Percentiles rank a stretch among this genome's conserved stretches.
phyloP scores from a whole-genome alignment of 2,113 vertebrate genomes.

The Coregonus clupeaformis region DNA sequence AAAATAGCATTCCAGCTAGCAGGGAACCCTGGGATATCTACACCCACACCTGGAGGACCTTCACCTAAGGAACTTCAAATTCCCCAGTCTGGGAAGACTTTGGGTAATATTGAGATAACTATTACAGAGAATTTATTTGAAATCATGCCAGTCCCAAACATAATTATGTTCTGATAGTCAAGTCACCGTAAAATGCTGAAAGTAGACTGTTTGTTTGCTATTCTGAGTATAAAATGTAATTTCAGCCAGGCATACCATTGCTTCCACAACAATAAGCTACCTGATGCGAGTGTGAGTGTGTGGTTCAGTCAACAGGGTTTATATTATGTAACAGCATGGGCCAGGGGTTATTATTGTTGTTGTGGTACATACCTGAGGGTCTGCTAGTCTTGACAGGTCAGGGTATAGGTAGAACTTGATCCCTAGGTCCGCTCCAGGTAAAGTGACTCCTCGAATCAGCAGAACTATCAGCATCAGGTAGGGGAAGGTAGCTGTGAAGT shows the following conservation, averaged over 20 bases:
- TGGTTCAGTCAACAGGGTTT: neutral
- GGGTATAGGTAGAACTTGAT: slow-evolving; percentile 93
- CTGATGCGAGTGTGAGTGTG: neutral
- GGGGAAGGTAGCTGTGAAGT: slow-evolving; percentile 91
- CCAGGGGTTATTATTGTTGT: neutral
- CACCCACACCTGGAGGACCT: slow-evolving; percentile 35
- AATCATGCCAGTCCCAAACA: no score
- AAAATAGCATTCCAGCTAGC: slow-evolving; percentile 35
- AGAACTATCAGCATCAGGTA: slow-evolving; percentile 92
- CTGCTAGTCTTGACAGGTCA: slow-evolving; percentile 83
- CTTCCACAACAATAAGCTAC: no score
- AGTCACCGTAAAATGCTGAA: neutral
- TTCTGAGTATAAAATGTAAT: neutral
- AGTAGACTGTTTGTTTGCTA: neutral
- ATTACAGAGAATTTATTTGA: neutral
- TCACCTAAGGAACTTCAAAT: neutral
- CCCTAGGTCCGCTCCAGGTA: slow-evolving; percentile 85
- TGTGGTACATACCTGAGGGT: slow-evolving; percentile 83
- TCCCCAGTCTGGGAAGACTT: neutral
- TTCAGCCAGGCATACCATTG: neutral
- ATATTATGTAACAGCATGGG: neutral
- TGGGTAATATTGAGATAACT: neutral
- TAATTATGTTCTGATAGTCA: neutral
- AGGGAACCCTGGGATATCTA: slow-evolving; percentile 40
- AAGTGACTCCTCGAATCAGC: slow-evolving; percentile 85